Evolutionary conservation across 2,888 invertebrate genomes (phyloP).

Genomic region (Mesochorus sp.): DNA sequence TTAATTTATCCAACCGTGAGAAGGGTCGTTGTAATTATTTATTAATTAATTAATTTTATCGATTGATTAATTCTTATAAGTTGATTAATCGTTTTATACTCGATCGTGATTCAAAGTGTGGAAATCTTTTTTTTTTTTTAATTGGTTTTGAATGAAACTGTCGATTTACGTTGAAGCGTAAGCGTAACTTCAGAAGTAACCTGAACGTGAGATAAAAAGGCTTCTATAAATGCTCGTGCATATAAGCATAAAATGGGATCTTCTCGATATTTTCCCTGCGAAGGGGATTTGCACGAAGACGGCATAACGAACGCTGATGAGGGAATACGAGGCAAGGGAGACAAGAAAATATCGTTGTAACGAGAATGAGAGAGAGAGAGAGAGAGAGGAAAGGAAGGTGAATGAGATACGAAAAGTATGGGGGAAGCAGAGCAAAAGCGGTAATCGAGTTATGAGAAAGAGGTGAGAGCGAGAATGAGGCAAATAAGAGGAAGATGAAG

Average conservation of each 20-base stretch:
- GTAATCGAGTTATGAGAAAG: slow-evolving; percentile 38
- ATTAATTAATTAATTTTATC: too few species aligned
- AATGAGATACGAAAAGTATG: background rate
- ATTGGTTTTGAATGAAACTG: too few species aligned
- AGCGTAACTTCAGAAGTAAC: too few species aligned
- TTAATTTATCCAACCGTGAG: too few species aligned
- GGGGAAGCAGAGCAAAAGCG: slow-evolving; percentile 31
- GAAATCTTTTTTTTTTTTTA: too few species aligned
- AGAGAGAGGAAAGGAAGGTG: background rate
- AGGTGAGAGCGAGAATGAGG: slow-evolving; percentile 2
- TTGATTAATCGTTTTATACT: too few species aligned
- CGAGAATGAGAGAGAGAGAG: slow-evolving; percentile 2
- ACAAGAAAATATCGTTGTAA: slow-evolving; percentile 12
- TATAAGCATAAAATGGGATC: background rate
- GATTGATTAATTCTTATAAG: too few species aligned
- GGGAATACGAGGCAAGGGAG: background rate
- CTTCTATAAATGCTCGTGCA: too few species aligned
- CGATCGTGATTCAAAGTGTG: too few species aligned
- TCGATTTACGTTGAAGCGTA: too few species aligned
- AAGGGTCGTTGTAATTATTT: too few species aligned
- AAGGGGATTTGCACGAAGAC: background rate
- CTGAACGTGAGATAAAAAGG: too few species aligned
- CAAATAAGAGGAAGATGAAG: slow-evolving; percentile 21
- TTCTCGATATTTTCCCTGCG: background rate
- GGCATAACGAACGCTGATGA: slow-evolving; percentile 3